Evolutionary conservation across 2,113 vertebrate genomes (phyloP), one percentile per base, ranked within the genome.

Genomic region (Embiotoca jacksoni): DNA sequence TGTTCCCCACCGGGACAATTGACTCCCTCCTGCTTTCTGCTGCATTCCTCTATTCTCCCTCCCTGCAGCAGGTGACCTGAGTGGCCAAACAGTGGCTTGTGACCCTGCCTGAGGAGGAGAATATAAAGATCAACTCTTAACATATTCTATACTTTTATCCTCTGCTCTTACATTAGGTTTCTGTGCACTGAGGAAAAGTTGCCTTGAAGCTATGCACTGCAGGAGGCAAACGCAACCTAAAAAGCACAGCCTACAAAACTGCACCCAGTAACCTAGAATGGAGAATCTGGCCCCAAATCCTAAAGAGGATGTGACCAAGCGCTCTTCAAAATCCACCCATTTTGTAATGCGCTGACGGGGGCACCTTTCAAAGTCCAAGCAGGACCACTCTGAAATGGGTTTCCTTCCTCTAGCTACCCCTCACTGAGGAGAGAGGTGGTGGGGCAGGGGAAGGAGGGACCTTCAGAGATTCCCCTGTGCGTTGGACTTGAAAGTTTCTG

Each of bases 401-500:
- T 89, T 86, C 86, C 76, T 80, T 89, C 87, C 78, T 85, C 56
- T 75, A 63, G 72, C 73, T 67, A 59, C 66, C 80, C 62, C 79
- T 77, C 10, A 55, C 64, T 14, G 82, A 54, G 50, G 84, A 74
- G 72, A 70, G 87, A 72, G 81, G 83, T 78, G 83, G 66, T 63
- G 52, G 71, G 69, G 82, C 78, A 85, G 63, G 54, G 89, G 58
- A 58, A 62, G 78, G 67, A 57, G 85, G 72, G 83, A 80, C 84
- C 83, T 87, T 92, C 84, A 92, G 80, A 88, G 88, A 82, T 90
- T 88, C 85, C 88, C 87, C 84, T 71, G 80, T 91, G 88, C 61
- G 73, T 79, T 70, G 75, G 81, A 92, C 94, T 94, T 95, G 88
- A 90, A 94, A 90, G 93, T 93, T 92, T 84, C 92, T 94, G 90